phyloP scores from a whole-genome alignment of 2,113 vertebrate genomes.

The Oreotrochilus melanogaster region DNA sequence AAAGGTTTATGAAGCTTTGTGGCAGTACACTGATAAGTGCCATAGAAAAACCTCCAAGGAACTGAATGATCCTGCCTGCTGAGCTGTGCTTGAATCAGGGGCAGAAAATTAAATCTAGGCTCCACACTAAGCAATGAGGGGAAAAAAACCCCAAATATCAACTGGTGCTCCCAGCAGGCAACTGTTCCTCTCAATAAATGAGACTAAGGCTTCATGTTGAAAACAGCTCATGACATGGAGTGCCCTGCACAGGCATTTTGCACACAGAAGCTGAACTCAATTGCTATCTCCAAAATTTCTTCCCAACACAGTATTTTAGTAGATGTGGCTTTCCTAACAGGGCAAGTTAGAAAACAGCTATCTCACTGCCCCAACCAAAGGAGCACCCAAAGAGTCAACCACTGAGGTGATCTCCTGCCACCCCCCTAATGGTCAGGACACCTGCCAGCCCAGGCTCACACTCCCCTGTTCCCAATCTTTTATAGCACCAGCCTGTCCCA shows the following conservation, averaged over 20 bases:
- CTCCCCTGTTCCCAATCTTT: not conserved
- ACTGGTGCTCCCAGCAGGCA: not conserved
- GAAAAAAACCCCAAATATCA: not conserved
- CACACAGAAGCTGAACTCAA: not conserved
- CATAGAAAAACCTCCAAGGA: not conserved
- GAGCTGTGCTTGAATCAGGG: not conserved
- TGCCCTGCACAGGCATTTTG: not conserved
- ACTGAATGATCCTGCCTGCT: not conserved
- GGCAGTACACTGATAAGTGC: not conserved
- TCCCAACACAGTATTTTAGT: not conserved
- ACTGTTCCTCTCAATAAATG: not conserved
- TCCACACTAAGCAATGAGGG: not conserved
- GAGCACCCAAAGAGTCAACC: not conserved
- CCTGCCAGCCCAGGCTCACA: too few species aligned
- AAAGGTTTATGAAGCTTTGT: not conserved
- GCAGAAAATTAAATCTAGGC: not conserved
- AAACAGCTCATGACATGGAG: not conserved
- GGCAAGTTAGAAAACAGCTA: not conserved
- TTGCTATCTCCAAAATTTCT: not conserved
- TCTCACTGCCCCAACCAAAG: not conserved
- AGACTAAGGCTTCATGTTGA: not conserved
- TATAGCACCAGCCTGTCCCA: not conserved
- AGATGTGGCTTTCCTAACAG: not conserved
- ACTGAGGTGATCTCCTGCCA: accelerated
- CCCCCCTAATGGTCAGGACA: too few species aligned